These are phyloP conservation scores for Strigamia maritima DNA, from an alignment of 2,888 invertebrate genomes.

Conservation along the genomic window DNA sequence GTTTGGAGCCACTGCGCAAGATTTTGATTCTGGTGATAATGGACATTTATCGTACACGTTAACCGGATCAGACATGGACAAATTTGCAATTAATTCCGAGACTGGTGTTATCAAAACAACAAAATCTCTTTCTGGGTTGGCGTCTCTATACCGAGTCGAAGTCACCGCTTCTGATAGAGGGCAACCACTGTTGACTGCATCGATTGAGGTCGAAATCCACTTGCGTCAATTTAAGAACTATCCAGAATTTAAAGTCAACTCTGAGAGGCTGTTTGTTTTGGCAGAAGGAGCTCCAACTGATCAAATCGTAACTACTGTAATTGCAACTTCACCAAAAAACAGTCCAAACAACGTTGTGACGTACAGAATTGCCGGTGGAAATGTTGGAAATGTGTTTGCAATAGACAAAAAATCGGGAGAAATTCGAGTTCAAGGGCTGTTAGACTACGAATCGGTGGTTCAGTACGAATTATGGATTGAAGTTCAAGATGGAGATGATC, in stretches of 20 bases:
- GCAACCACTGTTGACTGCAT: slow-evolving; percentile 62
- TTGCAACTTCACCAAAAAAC: slow-evolving; percentile 75
- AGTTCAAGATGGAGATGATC: slow-evolving; percentile 78
- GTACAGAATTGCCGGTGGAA: slow-evolving; percentile 90
- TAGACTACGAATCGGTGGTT: slow-evolving; percentile 79
- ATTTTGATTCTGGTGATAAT: slow-evolving; percentile 76
- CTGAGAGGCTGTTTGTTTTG: slow-evolving; percentile 46
- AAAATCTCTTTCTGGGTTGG: slow-evolving; percentile 60
- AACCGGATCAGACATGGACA: slow-evolving; percentile 70
- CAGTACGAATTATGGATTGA: slow-evolving; percentile 89
- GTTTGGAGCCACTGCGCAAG: slow-evolving; percentile 81
- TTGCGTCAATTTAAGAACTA: slow-evolving; percentile 73
- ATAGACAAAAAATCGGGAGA: slow-evolving; percentile 77
- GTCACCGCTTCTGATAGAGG: slow-evolving; percentile 75
- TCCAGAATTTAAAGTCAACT: slow-evolving; percentile 65
- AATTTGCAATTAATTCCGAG: slow-evolving; percentile 72
- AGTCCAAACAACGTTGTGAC: slow-evolving; percentile 67
- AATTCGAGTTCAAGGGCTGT: slow-evolving; percentile 72
- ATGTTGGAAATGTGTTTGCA: slow-evolving; percentile 78
- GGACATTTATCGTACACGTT: slow-evolving; percentile 75
- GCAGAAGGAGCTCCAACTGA: slow-evolving; percentile 41
- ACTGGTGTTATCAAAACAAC: slow-evolving; percentile 84
- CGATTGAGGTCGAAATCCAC: slow-evolving; percentile 71
- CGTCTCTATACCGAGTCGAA: slow-evolving; percentile 51
- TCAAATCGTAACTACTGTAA: slow-evolving; percentile 67